Base-by-base conservation (phyloP, 1,140 invertebrate species). In the Apolygus lucorum region DNA sequence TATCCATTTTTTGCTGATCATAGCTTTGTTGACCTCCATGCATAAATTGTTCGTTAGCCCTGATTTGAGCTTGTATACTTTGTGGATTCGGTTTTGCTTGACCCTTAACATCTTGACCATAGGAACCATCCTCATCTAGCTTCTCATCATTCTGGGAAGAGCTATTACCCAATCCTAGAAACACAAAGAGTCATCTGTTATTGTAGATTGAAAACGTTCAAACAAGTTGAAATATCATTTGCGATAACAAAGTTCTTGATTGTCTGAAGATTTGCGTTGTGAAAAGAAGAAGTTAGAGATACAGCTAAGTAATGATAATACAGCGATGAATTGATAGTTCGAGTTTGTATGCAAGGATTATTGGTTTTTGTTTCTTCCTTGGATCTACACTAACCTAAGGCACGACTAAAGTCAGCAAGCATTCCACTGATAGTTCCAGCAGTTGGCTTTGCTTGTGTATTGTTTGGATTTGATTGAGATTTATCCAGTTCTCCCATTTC, bases 391-490 rank as follows among this genome's bases (percentile, higher is more conserved):
- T 74, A 76, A 81, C 81, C 81, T 72, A 82, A 73, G 28, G 80
- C 81, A 71, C 79, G 71, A 67, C 81, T 83, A 72, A 84, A 84
- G 73, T 84, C 83, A 21, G 82, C 82, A 42, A 84, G 72, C 78
- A 84, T 83, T 28, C 81, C 82, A 72, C 79, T 81, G 24, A 84
- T 78, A 11, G 76, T 77, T 21, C 76, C 76, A 63, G 77, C 70
- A 14, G 71, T 24, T 8, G 72, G 67, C 69, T 74, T 74, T 54
- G 27, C 21, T 34, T 22, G 0, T n/a, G 27, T 17, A 34, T 59
- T 62, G 34, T 8, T 54, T 54, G 52, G 67, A 14, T 68, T 59
- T 4, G 11, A 24, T 22, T 59, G 54, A 11, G 54, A 59, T 59
- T 24, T 59, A 59, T 59, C 54, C 54, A 59, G 11, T 4, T 59